A percentile compares a stretch with the other conserved stretches of the same genome.
These are phyloP conservation scores for Cheumatopsyche charites DNA, from an alignment of 1,140 invertebrate species.

Conservation along the genomic window DNA sequence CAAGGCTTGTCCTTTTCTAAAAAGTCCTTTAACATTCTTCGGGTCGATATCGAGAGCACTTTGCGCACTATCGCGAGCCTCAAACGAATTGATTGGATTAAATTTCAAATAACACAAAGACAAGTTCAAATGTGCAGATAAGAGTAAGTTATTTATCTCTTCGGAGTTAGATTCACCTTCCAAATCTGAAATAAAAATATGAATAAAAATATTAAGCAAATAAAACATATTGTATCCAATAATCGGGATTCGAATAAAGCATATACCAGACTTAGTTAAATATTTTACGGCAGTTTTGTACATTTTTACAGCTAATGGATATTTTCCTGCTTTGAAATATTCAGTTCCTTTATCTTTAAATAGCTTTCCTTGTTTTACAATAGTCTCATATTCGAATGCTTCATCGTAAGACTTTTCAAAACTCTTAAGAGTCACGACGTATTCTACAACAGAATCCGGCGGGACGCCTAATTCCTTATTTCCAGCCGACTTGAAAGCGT, in stretches of 20 bases:
- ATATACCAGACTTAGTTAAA: slow-evolving; percentile 34
- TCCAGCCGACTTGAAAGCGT: slow-evolving; percentile 81
- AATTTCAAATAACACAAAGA: slow-evolving; percentile 86
- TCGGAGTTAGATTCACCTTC: slow-evolving; percentile 55
- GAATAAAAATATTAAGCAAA: slow-evolving; percentile 2
- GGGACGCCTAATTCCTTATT: slow-evolving; percentile 75
- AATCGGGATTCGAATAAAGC: not conserved
- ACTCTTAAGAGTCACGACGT: slow-evolving; percentile 78
- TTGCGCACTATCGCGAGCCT: slow-evolving; percentile 72
- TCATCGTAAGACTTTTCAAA: slow-evolving; percentile 90
- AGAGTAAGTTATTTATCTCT: slow-evolving; percentile 65
- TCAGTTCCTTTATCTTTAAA: slow-evolving; percentile 91
- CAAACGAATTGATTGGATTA: slow-evolving; percentile 66
- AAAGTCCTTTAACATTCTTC: slow-evolving; percentile 88
- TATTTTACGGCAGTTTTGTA: slow-evolving; percentile 75
- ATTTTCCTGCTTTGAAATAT: slow-evolving; percentile 86
- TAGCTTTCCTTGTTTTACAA: slow-evolving; percentile 79
- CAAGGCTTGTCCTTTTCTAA: slow-evolving; percentile 84
- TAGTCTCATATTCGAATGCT: slow-evolving; percentile 79
- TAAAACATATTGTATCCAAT: not conserved
- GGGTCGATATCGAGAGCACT: slow-evolving; percentile 77
- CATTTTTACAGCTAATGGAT: slow-evolving; percentile 82
- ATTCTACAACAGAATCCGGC: slow-evolving; percentile 78
- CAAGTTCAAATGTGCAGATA: slow-evolving; percentile 83
- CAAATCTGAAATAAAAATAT: slow-evolving; percentile 42